phyloP scores from a whole-genome alignment of 2,113 vertebrate genomes.

The Microcebus murinus region DNA sequence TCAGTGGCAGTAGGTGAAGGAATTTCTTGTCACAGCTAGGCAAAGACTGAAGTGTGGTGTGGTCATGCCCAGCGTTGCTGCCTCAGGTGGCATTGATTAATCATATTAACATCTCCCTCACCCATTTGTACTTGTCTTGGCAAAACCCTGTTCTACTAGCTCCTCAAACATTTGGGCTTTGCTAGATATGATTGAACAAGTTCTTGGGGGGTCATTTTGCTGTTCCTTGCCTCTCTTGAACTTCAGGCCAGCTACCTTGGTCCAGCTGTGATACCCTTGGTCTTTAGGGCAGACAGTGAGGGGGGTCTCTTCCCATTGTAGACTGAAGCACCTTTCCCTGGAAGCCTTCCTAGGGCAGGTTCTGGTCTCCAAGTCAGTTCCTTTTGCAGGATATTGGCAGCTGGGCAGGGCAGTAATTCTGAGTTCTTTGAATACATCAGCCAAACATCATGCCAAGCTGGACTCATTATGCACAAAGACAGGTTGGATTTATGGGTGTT shows the following conservation, averaged over 20 bases:
- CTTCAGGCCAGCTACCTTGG: not conserved
- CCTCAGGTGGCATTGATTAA: conserved; percentile 67
- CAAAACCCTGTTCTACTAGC: conserved; percentile 70
- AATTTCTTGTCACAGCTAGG: not conserved
- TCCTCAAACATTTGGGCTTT: conserved; percentile 4
- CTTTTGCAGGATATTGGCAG: conserved; percentile 58
- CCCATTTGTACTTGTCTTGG: conserved; percentile 73
- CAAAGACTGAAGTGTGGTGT: not conserved
- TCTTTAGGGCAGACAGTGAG: not conserved
- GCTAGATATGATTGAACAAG: not conserved
- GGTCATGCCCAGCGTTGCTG: conserved; percentile 61
- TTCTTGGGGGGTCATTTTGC: not conserved
- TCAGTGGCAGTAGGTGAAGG: conserved; percentile 32
- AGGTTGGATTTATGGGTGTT: conserved; percentile 56
- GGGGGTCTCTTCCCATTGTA: not conserved
- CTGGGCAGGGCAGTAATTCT: not conserved
- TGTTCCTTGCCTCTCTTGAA: not conserved
- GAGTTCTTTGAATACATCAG: conserved; percentile 38
- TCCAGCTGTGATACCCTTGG: not conserved
- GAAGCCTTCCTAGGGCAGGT: conserved; percentile 23
- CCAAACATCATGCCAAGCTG: conserved; percentile 50
- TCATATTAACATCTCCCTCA: conserved; percentile 56
- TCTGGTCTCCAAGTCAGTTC: conserved; percentile 52
- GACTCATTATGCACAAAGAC: conserved; percentile 59
- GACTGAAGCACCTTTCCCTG: not conserved